Evolutionary conservation across 2,797 vertebrate species (phyloP), one percentile per base, ranked within the genome.

Genomic region (Rhynchonycteris naso): DNA sequence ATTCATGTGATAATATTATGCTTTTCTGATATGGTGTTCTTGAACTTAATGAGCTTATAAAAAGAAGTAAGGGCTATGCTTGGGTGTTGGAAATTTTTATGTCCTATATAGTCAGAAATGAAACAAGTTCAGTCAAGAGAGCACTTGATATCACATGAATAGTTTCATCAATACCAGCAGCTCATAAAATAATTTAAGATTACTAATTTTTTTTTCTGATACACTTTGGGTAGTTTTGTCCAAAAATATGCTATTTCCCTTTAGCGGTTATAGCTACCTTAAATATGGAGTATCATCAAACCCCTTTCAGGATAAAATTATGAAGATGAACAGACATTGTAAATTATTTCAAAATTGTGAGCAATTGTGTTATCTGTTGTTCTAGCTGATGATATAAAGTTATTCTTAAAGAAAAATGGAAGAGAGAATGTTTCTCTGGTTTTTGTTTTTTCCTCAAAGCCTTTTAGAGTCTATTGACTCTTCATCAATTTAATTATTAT

Each of bases 401-500:
- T 75, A 72, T 82, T 76, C 63, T 79, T 82, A 52, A 93, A 85
- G 76, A 92, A 82, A 89, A 94, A 65, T 78, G 28, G 59, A 66
- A 52, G 26, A 91, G n/a, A 47, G n/a, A 85, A 69, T 68, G 78
- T 81, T 74, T 93, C 33, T 63, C 13, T 30, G 30, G 50, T 90
- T 85, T 93, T 94, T 81, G 12, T 12, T 71, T 33, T 84, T 76
- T 35, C 47, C 58, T 87, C 18, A 21, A 50, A 95, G 93, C 63
- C 81, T 11, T 76, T 96, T 52, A 66, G 78, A 95, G 93, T 89
- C 79, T 74, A 88, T 96, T 13, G 82, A 95, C 96, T 96, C 66
- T 94, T 94, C 88, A 87, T 96, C 96, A 96, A 80, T 96, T 97
- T 97, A 96, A 97, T 97, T 97, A 97, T 88, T 85, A 85, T 83